Base-by-base conservation (phyloP, 2,888 invertebrate genomes). In the Drosophila lutescens region DNA sequence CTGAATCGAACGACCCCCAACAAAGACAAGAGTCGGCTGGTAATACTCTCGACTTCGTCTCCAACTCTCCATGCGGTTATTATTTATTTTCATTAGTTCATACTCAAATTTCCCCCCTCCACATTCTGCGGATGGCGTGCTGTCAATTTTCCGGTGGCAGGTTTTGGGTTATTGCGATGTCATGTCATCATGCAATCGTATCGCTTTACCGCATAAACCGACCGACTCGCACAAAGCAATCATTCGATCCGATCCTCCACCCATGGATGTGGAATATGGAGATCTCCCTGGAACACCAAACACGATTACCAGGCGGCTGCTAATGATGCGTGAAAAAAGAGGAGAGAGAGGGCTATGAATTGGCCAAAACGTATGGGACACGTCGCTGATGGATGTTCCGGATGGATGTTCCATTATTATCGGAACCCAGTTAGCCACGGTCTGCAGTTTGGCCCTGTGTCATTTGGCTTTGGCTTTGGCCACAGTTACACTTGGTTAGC, bases 181-280 rank as follows among this genome's bases (percentile, higher is more conserved):
- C 86, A 82, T 82, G 82, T 82, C 86, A 82, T 82, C 82, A 83
- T 86, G 86, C 86, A 86, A 83, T 83, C 86, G 86, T 79, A 82
- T 82, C 78, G 78, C 74, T 85, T 83, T 83, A 85, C 86, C 80
- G 75, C 74, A 82, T 78, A 79, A 73, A 66, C 60, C 70, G 66
- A 71, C 60, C 70, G 66, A 71, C 60, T 46, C 71, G 60, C 73
- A 71, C 68, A 77, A 71, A 58, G 47, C 56, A 78, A 81, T 80
- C 74, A 78, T 26, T 26, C 26, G 26, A 26, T 26, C 26, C 69
- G 55, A 78, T 80, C 73, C 57, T 61, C 20, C 26, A 4, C 23
- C 8, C 41, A n/a, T n/a, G n/a, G n/a, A n/a, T n/a, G n/a, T 15
- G 32, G 5, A 44, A 0, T 13, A 20, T 30, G 44, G 34, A 46